Conservation (phyloP, 1,140 invertebrate genomes). For the Cydia fagiglandana region DNA sequence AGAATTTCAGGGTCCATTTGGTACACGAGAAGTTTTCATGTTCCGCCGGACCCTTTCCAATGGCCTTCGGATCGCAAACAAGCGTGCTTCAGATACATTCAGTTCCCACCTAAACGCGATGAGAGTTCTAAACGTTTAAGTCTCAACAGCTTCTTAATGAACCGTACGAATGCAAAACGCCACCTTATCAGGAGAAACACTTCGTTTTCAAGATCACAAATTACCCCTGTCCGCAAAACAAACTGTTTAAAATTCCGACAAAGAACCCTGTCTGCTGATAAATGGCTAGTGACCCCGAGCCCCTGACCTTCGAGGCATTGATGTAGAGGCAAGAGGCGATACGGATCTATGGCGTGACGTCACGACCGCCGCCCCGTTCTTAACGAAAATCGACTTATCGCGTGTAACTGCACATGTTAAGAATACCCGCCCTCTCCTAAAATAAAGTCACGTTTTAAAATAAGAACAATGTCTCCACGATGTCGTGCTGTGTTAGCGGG, state of each 20-base stretch:
- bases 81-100: slow-evolving; percentile 1
- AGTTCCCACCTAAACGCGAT: not conserved
- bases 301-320: slow-evolving; percentile 28
- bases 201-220: slow-evolving; percentile 18
- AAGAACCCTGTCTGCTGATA: slow-evolving; percentile 24
- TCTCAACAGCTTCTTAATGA: slow-evolving; percentile 11
- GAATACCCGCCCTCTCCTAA: slow-evolving; percentile 1
- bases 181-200: slow-evolving; percentile 1
- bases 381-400: slow-evolving; percentile 30
- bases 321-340: slow-evolving; percentile 17
- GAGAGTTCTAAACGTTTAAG: slow-evolving; percentile 1
- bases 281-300: slow-evolving; percentile 30
- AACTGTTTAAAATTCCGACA: slow-evolving; percentile 27
- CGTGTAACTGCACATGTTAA: slow-evolving; percentile 14
- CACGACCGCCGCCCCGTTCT: slow-evolving; percentile 16
- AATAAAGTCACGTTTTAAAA: slow-evolving; percentile 8
- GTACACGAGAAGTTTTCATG: slow-evolving; percentile 25
- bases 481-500: not conserved
- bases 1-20: slow-evolving; percentile 5
- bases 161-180: not conserved
- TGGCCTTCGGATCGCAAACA: not conserved
- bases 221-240: slow-evolving; percentile 21
- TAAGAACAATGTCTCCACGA: slow-evolving; percentile 6
- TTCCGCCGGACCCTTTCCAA: slow-evolving; percentile 6
- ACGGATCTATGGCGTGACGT: slow-evolving; percentile 30